Evolutionary conservation across 2,113 vertebrate genomes (phyloP), one percentile per base, ranked within the genome.

Genomic region (Grus americana): DNA sequence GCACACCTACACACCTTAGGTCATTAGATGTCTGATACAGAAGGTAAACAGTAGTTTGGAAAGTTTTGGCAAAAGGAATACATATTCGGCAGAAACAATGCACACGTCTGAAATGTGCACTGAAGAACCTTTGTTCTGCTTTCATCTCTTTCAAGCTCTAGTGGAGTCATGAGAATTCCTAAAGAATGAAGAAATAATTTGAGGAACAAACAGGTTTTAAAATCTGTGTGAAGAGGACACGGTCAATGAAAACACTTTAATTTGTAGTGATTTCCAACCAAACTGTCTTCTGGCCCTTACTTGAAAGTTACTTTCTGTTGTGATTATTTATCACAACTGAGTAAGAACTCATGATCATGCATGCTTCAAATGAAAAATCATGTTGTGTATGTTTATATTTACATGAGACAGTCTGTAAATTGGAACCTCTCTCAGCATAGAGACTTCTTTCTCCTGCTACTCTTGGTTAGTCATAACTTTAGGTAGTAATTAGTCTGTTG

Each of bases 121-220:
- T 94, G 70, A 94, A 71, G 90, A 76, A 47, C 57, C 65, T 73
- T 96, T 97, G 54, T 96, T 95, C 58, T 88, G 50, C 74, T 82
- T 93, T 91, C 7, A 3, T 81, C 90, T 90, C 52, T 91, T 95
- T 91, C 29, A 86, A 70, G 59, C 67, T 76, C 9, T 70, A 18
- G 12, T 50, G 58, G 19, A 91, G 36, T 79, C 54, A 29, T 42
- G 15, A 63, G 49, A 88, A 88, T 54, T 76, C 62, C 74, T 71
- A 55, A 92, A 54, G 23, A 82, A 74, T 3, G 15, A 76, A 76
- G 54, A 58, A 86, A 71, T 70, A 62, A 63, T 88, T 47, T 49
- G 50, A 85, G 40, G 36, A 87, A 47, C 32, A 62, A 68, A 52
- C 27, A 54, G 20, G n/a, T 75, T 75, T 82, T 72, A 75, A 86